Conservation (phyloP, 2,113 vertebrate species). For the Cyprinodon tularosa region DNA sequence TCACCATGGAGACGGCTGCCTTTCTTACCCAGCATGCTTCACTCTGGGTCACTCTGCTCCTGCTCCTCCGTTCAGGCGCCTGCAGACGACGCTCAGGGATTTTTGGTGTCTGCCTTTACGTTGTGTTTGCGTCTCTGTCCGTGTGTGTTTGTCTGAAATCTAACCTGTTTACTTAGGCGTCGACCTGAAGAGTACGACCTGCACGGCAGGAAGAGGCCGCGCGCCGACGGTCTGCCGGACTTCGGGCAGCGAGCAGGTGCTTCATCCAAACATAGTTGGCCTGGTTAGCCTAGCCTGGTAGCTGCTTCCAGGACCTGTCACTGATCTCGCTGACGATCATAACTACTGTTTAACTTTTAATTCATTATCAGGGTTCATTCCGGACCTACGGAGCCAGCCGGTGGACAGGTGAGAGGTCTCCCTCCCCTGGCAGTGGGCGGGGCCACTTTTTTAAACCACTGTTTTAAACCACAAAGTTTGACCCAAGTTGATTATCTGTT, state of each 20-base stretch:
- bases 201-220: constrained; percentile 97
- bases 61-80: background rate
- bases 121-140: background rate
- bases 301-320: background rate
- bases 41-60: background rate
- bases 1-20: no score
- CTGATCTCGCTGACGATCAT: background rate
- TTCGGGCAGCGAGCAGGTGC: constrained; percentile 95
- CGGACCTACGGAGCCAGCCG: constrained; percentile 94
- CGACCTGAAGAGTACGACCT: constrained; percentile 98
- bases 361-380: constrained; percentile 90
- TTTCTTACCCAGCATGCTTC: no score
- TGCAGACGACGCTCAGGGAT: background rate
- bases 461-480: background rate
- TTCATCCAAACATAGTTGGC: background rate
- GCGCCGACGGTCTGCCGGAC: constrained; percentile 94
- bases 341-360: constrained; percentile 29
- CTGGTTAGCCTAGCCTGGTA: background rate
- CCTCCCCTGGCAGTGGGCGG: background rate
- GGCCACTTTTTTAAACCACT: no score
- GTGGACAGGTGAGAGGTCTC: constrained; percentile 90
- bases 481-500: constrained; percentile 20
- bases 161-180: constrained; percentile 96
- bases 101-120: background rate
- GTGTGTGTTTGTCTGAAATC: constrained; percentile 61